Evolutionary conservation across 1,140 invertebrate species (phyloP).

Genomic region (Ptiloglossa arizonensis): DNA sequence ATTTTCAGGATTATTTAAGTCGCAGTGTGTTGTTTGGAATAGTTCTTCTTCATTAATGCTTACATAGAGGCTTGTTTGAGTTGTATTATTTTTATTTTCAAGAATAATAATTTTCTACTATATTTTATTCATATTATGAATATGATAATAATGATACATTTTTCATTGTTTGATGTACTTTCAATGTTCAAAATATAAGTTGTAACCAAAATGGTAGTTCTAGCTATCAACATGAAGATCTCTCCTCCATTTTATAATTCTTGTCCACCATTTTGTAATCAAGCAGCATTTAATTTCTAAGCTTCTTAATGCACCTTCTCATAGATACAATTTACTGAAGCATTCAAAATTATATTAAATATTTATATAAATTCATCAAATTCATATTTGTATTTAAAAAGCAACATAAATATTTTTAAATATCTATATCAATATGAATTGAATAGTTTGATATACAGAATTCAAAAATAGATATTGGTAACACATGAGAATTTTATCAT

Average conservation of each 20-base stretch:
- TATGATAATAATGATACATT: not conserved
- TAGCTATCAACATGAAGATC: constrained; percentile 7
- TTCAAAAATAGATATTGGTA: no score
- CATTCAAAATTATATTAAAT: not conserved
- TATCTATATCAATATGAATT: not conserved
- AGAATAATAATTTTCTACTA: not conserved
- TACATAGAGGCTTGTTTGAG: not conserved
- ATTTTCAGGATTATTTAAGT: constrained; percentile 8
- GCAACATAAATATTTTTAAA: not conserved
- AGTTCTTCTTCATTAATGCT: constrained; percentile 23
- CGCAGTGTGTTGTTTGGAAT: constrained; percentile 72
- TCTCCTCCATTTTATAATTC: constrained; percentile 67
- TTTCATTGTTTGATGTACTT: not conserved
- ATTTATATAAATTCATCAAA: not conserved
- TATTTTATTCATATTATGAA: not conserved
- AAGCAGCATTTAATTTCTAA: constrained; percentile 7
- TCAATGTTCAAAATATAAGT: constrained; percentile 3
- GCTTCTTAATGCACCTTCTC: not conserved
- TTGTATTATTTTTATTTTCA: not conserved
- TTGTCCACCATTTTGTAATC: constrained; percentile 67
- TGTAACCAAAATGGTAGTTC: constrained; percentile 14
- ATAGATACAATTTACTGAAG: not conserved
- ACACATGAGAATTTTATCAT: not conserved
- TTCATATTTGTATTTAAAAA: no score
- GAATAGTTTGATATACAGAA: no score